Base-by-base conservation (phyloP, 2,888 invertebrate species). In the Lithophane ornitopus region DNA sequence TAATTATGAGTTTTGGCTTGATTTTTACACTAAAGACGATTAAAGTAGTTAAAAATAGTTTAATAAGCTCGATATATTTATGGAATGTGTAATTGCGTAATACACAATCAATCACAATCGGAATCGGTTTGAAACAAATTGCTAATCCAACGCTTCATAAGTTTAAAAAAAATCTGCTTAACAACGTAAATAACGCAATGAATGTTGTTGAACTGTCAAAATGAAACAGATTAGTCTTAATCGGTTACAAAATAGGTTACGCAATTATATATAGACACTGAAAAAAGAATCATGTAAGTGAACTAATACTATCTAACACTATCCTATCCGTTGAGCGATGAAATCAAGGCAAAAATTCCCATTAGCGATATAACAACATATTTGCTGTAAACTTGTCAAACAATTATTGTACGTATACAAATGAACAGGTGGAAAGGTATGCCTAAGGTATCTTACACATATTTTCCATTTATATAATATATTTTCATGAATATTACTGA, bases 1-100 rank as follows among this genome's bases (percentile, higher is more conserved):
- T 71, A 65, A 49, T 68, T 72, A 77, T 66, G 46, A 73, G 39
- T 70, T 83, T 74, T 61, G 58, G 39, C 59, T 67, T 65, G 73
- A 81, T 84, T 74, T 74, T 74, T 74, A 67, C 39, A 63, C 41
- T 69, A 56, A 39, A 63, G 19, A 34, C 26, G 28, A 58, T 67
- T 68, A 59, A 56, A 71, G 39, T 70, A 62, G n/a, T 70, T 41
- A 34, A 76, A 34, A 74, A 72, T 71, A 56, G 16, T 59, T 59
- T 54, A 44, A 62, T 63, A n/a, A 52, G 59, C 14, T 61, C 8
- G 14, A 19, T 49, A 39, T 54, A 39, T 66, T 71, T 71, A 28
- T 8, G 54, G 22, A 67, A 68, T 63, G 11, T 70, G 46, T 6
- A 34, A 34, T 34, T 34, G 34, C 34, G 34, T 34, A 3, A 34